Evolutionary conservation across 2,888 invertebrate species (phyloP).

Genomic region (Lochmaea capreae): DNA sequence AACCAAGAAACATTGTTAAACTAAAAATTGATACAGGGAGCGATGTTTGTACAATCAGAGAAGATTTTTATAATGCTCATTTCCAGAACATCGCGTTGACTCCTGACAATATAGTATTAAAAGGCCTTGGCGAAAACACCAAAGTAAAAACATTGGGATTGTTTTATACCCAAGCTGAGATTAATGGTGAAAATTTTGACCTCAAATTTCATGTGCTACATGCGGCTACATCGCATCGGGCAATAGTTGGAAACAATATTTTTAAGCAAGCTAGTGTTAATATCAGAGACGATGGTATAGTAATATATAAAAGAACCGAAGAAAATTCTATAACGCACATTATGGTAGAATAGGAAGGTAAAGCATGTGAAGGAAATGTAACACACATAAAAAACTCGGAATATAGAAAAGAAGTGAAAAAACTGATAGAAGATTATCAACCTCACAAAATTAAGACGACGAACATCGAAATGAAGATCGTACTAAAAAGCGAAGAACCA

Average conservation of each 20-base stretch:
- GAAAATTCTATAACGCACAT: not conserved
- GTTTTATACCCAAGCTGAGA: not conserved
- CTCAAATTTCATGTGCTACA: too few relatives aligned
- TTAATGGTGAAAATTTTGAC: not conserved
- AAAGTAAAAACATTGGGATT: not conserved
- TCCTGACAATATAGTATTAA: not conserved
- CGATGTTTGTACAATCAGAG: conserved; percentile 34
- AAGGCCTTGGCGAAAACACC: conserved; percentile 2
- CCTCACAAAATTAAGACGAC: not conserved
- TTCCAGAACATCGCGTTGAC: conserved; percentile 24
- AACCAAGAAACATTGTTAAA: too few relatives aligned
- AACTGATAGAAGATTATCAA: too few relatives aligned
- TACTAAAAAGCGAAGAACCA: conserved; percentile 33
- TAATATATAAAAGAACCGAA: not conserved
- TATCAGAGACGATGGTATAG: not conserved
- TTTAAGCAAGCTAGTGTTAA: not conserved
- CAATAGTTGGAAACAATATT: too few relatives aligned
- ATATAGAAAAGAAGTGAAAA: too few relatives aligned
- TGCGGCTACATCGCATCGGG: too few relatives aligned
- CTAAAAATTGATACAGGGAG: conserved; percentile 38
- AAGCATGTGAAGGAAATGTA: conserved; percentile 15
- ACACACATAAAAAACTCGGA: too few relatives aligned
- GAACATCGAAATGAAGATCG: too few relatives aligned
- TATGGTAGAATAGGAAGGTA: not conserved
- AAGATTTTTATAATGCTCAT: conserved; percentile 31